Base-by-base conservation (phyloP, 2,888 invertebrate genomes). In the Eurois occulta region DNA sequence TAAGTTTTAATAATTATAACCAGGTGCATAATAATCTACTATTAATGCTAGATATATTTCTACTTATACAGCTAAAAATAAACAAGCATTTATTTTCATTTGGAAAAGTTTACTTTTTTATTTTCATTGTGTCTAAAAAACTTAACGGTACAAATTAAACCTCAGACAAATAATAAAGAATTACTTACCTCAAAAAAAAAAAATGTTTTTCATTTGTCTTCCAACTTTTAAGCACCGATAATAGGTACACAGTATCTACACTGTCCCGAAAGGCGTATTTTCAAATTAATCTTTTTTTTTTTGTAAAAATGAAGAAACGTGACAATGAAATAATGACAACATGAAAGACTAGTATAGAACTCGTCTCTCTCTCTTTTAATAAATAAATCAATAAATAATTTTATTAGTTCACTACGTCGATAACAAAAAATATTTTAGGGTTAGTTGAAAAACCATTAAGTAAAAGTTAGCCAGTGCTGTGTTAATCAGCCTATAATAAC, bases 101-200 rank as follows among this genome's bases (percentile, higher is more conserved):
- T 46, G 2, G 16, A 1, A 43, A 43, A 18, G 32, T 28, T 16
- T 28, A 3, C 0, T 35, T 41, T 28, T 66, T 52, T 81, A 35
- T 11, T 46, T 55, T 46, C 32, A 35, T 69, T 7, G 21, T 52
- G 72, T 64, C 0, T 35, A n/a, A 10, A 48, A n/a, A 70, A 28
- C 32, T n/a, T 24, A 66, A 72, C 8, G 13, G 55, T 76, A 82
- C 46, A 75, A 76, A 79, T 58, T 11, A 48, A 69, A 81, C 68
- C 68, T 65, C 43, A 66, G 7, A 52, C 13, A 66, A 43, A 73
- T 69, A 69, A 75, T 67, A 71, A 83, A 85, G 11, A 67, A 80
- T 41, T 71, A 71, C 83, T 41, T 71, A 71, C 83, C 72, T 77
- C 66, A 64, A 28, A 64, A 32, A 66, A 16, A 21, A 24, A 21